phyloP scores from a whole-genome alignment of 2,113 vertebrate species.

The Platycercus adscitus region DNA sequence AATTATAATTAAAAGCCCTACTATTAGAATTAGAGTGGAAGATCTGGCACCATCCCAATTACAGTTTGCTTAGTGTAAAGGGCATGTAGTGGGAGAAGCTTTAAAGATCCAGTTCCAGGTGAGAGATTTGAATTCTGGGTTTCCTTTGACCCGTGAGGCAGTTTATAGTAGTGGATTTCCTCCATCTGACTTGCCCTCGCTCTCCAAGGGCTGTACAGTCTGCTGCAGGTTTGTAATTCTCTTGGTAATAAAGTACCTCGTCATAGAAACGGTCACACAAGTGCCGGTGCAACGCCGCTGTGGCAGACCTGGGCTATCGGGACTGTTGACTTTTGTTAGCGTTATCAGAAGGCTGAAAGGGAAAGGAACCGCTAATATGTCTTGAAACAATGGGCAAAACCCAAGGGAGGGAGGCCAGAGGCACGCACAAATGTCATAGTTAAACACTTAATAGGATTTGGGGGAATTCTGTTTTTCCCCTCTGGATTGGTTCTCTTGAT shows the following conservation, averaged over 20 bases:
- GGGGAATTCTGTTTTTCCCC: background rate
- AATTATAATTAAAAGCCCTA: background rate
- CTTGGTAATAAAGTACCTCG: background rate
- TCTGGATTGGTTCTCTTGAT: background rate
- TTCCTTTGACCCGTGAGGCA: background rate
- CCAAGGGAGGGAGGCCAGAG: background rate
- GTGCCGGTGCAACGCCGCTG: fast-evolving
- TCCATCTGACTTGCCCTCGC: background rate
- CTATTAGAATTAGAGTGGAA: background rate
- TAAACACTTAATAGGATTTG: conserved; percentile 40
- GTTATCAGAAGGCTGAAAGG: background rate
- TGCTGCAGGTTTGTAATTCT: background rate
- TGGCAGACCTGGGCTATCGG: fast-evolving
- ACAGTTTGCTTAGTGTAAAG: background rate
- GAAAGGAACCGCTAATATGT: background rate
- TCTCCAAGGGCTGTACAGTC: fast-evolving
- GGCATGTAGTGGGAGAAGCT: background rate
- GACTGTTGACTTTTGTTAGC: background rate
- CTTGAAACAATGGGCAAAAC: background rate
- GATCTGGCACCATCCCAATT: background rate
- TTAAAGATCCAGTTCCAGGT: background rate
- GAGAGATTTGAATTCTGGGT: background rate
- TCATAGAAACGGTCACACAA: background rate
- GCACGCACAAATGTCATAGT: background rate
- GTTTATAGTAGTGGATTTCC: background rate